A percentile compares a stretch with the other conserved stretches of the same genome.
Evolutionary conservation across 2,113 vertebrate genomes (phyloP).

Genomic region (Cathartes aura): DNA sequence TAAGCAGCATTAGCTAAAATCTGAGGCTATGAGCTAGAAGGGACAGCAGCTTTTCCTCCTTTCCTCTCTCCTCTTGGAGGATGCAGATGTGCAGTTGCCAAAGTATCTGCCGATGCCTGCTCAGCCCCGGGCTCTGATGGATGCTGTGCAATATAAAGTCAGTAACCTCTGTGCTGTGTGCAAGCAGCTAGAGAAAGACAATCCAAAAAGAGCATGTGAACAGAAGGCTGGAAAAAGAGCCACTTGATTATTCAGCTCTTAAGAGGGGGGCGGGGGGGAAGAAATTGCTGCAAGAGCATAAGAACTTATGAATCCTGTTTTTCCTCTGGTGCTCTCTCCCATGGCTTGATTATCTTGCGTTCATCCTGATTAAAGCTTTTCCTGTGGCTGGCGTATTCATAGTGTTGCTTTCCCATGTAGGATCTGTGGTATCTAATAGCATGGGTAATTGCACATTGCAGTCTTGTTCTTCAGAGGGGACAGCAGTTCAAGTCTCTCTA

Average conservation of each 20-base stretch:
- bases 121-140: not conserved
- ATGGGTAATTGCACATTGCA: not conserved
- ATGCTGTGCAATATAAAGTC: not conserved
- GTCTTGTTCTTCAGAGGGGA: not conserved
- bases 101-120: not conserved
- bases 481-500: not conserved
- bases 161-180: not conserved
- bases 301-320: not conserved
- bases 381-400: not conserved
- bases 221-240: not conserved
- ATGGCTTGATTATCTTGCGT: not conserved
- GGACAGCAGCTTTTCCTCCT: not conserved
- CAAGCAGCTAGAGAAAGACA: not conserved
- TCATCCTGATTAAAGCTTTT: not conserved
- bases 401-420: not conserved
- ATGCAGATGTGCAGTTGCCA: not conserved
- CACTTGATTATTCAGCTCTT: not conserved
- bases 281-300: not conserved
- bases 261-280: too few relatives aligned
- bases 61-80: not conserved
- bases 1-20: not conserved
- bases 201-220: not conserved
- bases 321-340: not conserved
- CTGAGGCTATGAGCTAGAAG: not conserved
- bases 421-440: not conserved